phyloP scores from a whole-genome alignment of 2,888 invertebrate genomes.

The Polydrusus tereticollis region DNA sequence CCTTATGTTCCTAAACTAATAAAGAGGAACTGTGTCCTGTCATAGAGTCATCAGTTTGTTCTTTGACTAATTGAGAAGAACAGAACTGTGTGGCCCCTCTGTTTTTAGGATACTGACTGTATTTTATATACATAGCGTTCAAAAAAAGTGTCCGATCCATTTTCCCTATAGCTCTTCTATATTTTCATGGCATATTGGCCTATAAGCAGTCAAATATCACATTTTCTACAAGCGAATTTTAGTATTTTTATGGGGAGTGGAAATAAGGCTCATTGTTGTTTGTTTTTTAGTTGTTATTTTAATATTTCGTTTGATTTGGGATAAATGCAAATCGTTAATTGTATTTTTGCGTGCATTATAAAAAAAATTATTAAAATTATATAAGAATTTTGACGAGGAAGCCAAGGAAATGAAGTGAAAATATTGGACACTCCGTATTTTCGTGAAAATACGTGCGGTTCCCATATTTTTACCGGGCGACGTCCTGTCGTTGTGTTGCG shows the following conservation, averaged over 20 bases:
- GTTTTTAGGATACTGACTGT: no score
- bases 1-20: no score
- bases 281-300: neutral
- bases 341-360: neutral
- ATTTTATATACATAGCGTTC: no score
- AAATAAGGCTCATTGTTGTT: neutral
- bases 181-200: neutral
- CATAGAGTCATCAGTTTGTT: no score
- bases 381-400: slow-evolving; percentile 1
- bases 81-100: no score
- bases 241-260: slow-evolving; percentile 23
- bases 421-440: neutral
- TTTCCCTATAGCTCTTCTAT: no score
- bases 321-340: neutral
- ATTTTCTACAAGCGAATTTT: slow-evolving; percentile 7
- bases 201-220: neutral
- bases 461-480: neutral
- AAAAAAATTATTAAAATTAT: neutral
- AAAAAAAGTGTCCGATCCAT: no score
- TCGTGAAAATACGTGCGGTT: neutral
- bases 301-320: neutral
- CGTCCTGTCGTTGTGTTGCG: neutral
- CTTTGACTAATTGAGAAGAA: no score
- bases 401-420: slow-evolving; percentile 9
- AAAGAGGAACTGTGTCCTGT: no score